These are phyloP conservation scores for Apamea epomidion DNA, from an alignment of 2,888 invertebrate species.

Conservation along the genomic window DNA sequence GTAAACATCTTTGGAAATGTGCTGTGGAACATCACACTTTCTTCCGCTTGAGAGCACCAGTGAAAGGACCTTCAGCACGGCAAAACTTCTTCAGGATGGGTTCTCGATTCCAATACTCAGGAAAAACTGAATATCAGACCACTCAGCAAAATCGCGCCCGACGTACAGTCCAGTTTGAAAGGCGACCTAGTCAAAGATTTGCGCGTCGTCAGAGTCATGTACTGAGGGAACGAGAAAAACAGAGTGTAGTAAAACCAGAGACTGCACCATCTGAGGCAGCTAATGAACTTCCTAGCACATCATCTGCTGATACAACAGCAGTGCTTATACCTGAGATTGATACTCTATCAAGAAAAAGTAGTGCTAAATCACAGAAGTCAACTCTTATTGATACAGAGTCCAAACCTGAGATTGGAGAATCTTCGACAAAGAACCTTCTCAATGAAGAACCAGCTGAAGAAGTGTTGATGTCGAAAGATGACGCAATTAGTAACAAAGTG, in stretches of 20 bases:
- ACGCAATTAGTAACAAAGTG: slow-evolving; percentile 87
- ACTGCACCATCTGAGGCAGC: slow-evolving; percentile 75
- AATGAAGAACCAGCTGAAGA: slow-evolving; percentile 83
- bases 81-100: slow-evolving; percentile 99
- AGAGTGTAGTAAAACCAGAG: slow-evolving; percentile 82
- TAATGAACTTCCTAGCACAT: slow-evolving; percentile 80
- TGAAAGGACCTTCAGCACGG: slow-evolving; percentile 96
- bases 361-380: slow-evolving; percentile 90
- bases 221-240: slow-evolving; percentile 94
- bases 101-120: slow-evolving; percentile 97
- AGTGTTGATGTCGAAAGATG: slow-evolving; percentile 85
- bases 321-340: slow-evolving; percentile 76
- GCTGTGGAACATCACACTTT: slow-evolving; percentile 99
- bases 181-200: slow-evolving; percentile 98
- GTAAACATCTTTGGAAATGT: slow-evolving; percentile 99
- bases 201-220: slow-evolving; percentile 98
- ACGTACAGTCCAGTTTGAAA: slow-evolving; percentile 98
- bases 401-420: slow-evolving; percentile 78
- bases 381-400: slow-evolving; percentile 78
- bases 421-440: slow-evolving; percentile 84
- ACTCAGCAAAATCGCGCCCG: slow-evolving; percentile 97
- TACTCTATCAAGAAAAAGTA: slow-evolving; percentile 88
- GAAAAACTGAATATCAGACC: slow-evolving; percentile 99
- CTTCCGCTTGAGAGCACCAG: slow-evolving; percentile 97
- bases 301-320: slow-evolving; percentile 68